Evolutionary conservation across 1,140 invertebrate species (phyloP).

Genomic region (Campoletis sonorensis): DNA sequence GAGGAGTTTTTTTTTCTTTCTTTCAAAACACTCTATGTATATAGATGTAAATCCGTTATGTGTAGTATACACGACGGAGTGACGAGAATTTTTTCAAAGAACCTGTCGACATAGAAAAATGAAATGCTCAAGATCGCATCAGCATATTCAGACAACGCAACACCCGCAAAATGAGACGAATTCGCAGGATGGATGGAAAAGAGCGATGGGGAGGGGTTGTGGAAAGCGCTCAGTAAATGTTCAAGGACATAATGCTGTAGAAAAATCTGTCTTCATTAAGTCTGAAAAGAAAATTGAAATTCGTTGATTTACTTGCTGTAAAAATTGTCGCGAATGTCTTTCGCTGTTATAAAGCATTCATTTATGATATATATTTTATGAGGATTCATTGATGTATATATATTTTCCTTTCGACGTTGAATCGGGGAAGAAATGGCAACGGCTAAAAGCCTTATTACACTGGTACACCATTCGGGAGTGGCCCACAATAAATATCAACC

Average conservation of each 20-base stretch:
- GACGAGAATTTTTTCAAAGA: background rate
- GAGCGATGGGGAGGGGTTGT: background rate
- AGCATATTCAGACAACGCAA: slow-evolving; percentile 32
- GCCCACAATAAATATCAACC: slow-evolving; percentile 62
- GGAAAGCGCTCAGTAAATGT: no score
- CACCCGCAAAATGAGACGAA: background rate
- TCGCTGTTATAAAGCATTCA: background rate
- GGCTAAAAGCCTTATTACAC: slow-evolving; percentile 37
- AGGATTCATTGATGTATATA: background rate
- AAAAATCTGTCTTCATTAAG: background rate
- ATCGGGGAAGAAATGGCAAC: slow-evolving; percentile 35
- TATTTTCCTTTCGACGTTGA: background rate
- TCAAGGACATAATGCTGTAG: background rate
- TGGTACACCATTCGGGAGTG: slow-evolving; percentile 48
- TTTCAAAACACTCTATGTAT: no score
- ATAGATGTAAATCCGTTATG: no score
- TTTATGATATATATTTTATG: background rate
- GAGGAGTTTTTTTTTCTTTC: no score
- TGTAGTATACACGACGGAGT: no score
- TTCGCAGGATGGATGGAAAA: background rate
- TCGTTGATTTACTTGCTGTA: background rate
- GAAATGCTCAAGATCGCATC: background rate
- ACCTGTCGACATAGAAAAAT: background rate
- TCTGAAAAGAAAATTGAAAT: slow-evolving; percentile 17
- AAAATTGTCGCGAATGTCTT: background rate